A percentile compares a stretch with the other conserved stretches of the same genome.
phyloP scores from a whole-genome alignment of 2,113 vertebrate species.

The Nothobranchius kuhntae region DNA sequence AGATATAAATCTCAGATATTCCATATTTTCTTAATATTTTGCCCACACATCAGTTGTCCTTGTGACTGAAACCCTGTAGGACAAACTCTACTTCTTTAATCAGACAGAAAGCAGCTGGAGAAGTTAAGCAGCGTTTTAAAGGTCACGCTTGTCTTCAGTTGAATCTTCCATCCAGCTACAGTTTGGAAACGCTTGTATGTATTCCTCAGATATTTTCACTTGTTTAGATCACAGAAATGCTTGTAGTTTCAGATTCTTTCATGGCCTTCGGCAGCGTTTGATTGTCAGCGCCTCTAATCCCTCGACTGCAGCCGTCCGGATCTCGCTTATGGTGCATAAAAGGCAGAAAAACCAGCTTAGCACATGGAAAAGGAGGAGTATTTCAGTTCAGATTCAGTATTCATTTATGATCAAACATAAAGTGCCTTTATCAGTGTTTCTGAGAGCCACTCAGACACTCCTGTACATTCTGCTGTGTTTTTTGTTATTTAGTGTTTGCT shows the following conservation, averaged over 20 bases:
- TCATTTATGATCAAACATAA: constrained; percentile 6
- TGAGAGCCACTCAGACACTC: constrained; percentile 2
- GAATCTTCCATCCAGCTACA: not conserved
- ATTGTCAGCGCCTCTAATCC: constrained; percentile 29
- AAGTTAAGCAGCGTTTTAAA: not conserved
- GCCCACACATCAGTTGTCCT: too few species aligned
- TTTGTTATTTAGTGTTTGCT: not conserved
- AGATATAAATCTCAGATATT: too few species aligned
- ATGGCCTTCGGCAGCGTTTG: constrained; percentile 10
- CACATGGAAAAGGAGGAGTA: constrained; percentile 19
- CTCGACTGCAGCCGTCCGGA: constrained; percentile 10
- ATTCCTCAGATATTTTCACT: constrained; percentile 18
- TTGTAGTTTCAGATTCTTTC: constrained; percentile 14
- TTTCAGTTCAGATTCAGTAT: constrained; percentile 1
- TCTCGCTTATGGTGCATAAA: constrained; percentile 34
- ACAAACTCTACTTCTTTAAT: not conserved
- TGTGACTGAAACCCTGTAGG: too few species aligned
- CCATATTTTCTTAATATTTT: too few species aligned
- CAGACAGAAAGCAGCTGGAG: constrained; percentile 15
- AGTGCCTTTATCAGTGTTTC: not conserved
- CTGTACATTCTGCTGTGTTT: not conserved
- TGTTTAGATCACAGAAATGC: constrained; percentile 21
- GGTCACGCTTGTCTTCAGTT: constrained; percentile 15
- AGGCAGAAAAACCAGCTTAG: constrained; percentile 12
- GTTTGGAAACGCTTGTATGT: not conserved